Conservation (phyloP, 2,113 vertebrate genomes). For the Zosterops lateralis region DNA sequence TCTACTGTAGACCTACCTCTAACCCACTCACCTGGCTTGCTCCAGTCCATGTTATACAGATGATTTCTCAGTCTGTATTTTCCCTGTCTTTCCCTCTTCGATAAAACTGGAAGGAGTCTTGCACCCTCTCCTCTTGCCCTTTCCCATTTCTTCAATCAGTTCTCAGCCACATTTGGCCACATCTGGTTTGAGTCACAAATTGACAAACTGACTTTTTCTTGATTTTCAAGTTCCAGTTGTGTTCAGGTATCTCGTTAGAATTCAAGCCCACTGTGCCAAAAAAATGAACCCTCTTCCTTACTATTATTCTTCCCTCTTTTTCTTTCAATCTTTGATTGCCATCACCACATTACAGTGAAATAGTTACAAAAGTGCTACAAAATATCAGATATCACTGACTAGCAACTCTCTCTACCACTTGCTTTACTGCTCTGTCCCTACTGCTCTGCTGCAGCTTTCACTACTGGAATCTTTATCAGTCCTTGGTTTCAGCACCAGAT, state of each 20-base stretch:
- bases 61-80: not conserved
- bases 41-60: not conserved
- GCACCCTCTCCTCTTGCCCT: not conserved
- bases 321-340: not conserved
- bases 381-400: not conserved
- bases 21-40: not conserved
- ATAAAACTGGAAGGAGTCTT: not conserved
- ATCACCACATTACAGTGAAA: not conserved
- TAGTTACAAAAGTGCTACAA: not conserved
- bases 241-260: not conserved
- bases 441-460: not conserved
- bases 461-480: not conserved
- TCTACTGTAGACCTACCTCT: not conserved
- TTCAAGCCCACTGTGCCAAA: not conserved
- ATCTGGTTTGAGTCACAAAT: not conserved
- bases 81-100: not conserved
- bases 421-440: not conserved
- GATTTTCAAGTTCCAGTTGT: not conserved
- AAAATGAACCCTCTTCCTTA: not conserved
- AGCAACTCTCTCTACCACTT: not conserved
- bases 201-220: not conserved
- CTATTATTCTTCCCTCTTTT: not conserved
- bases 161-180: not conserved
- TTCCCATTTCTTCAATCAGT: not conserved
- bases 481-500: not conserved